Evolutionary conservation across 2,113 vertebrate species (phyloP), one percentile per base, ranked within the genome.

Genomic region (Odontesthes bonariensis): DNA sequence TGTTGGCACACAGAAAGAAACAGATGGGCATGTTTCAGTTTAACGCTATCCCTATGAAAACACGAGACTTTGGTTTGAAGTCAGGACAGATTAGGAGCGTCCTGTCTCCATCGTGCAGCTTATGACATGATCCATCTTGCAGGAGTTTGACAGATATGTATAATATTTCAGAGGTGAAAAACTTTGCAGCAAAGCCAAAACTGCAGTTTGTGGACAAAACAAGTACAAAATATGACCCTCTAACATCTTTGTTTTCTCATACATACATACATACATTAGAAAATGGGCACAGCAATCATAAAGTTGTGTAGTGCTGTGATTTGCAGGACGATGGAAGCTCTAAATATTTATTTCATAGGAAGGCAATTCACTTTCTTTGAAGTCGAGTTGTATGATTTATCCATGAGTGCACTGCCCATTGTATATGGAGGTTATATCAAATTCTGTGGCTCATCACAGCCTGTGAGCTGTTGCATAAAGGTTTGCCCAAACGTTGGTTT

Each of bases 1-100:
- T 73, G 88, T 82, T 88, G 90, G 88, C 89, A 89, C 86, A 86
- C 84, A 68, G 72, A 81, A 59, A 76, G 74, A 81, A 90, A 82
- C 82, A 78, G 74, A 88, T 86, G 83, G 89, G 89, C 88, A 88
- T 90, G 91, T 90, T 93, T 92, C 83, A 85, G 89, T 85, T 91
- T 89, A 90, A 85, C 61, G 19, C 84, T 70, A 78, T 78, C 82
- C 87, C 76, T 91, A 73, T 87, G 79, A 93, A 93, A 94, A 94
- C 86, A 92, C 57, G 67, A 49, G 68, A 75, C 72, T 89, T 74
- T 66, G 73, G 85, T 90, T 90, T 86, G 83, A 90, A 79, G 87
- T 92, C 87, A 89, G 80, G 82, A 79, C 7, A 59, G 71, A 87
- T 91, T 89, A 92, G 27, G 74, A 71, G 57, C 42, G 78, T 52